phyloP scores from a whole-genome alignment of 2,113 vertebrate species.

The Pao palembangensis region DNA sequence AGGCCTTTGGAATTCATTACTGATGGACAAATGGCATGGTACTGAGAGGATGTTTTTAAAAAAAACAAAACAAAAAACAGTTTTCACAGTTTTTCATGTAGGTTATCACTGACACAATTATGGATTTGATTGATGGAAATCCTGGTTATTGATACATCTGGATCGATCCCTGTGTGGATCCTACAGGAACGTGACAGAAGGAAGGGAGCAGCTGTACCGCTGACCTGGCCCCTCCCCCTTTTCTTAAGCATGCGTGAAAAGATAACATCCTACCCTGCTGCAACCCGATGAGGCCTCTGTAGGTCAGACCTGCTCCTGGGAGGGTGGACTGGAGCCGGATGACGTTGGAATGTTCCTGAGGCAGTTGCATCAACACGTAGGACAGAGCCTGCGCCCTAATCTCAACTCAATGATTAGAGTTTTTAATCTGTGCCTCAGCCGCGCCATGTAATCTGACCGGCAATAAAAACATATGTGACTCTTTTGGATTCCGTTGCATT shows the following conservation, averaged over 20 bases:
- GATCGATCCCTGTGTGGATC: constrained; percentile 12
- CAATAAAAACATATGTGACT: constrained; percentile 1
- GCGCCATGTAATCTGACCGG: neutral
- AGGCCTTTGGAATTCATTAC: too few relatives aligned
- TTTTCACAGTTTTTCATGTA: too few relatives aligned
- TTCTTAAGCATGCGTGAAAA: constrained; percentile 55
- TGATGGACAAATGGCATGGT: neutral
- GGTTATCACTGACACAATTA: too few relatives aligned
- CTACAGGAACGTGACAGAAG: constrained; percentile 11
- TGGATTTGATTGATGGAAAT: too few relatives aligned
- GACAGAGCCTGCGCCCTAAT: constrained; percentile 34
- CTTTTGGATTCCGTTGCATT: neutral
- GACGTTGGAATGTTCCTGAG: constrained; percentile 65
- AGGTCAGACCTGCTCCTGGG: constrained; percentile 40
- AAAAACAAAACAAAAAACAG: too few relatives aligned
- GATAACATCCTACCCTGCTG: constrained; percentile 65
- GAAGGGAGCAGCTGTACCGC: constrained; percentile 44
- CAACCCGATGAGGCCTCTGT: constrained; percentile 50
- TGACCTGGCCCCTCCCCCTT: constrained; percentile 22
- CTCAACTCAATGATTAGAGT: constrained; percentile 13
- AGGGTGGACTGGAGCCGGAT: constrained; percentile 47
- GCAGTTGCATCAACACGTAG: constrained; percentile 71
- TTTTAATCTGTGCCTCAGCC: constrained; percentile 7
- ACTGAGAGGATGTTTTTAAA: neutral
- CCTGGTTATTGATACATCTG: too few relatives aligned